Conservation (phyloP, 92 coral and sea anemone genomes). For the Pocillopora meandrina region DNA sequence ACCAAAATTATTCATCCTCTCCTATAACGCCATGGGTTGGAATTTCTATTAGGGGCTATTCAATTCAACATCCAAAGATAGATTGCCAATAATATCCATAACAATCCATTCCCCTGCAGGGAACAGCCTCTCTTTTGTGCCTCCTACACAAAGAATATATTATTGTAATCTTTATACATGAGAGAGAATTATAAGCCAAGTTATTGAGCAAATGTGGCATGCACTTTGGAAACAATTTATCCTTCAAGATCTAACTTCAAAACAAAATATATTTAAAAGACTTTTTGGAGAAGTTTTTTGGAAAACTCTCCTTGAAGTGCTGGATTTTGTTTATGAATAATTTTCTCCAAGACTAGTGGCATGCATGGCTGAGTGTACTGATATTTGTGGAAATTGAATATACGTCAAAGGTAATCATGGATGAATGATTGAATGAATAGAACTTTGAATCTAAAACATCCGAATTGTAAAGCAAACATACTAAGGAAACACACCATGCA, state of each 20-base stretch:
- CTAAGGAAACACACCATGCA: too few relatives aligned
- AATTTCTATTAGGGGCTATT: neutral
- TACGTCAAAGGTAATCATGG: too few relatives aligned
- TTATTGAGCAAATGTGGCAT: too few relatives aligned
- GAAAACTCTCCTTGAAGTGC: too few relatives aligned
- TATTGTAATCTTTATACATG: neutral
- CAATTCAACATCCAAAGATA: constrained; percentile 7
- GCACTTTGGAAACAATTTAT: neutral
- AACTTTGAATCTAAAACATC: too few relatives aligned
- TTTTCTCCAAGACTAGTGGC: too few relatives aligned
- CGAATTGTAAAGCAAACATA: too few relatives aligned
- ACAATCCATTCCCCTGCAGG: constrained; percentile 1
- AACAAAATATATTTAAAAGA: neutral
- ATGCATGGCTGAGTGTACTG: too few relatives aligned
- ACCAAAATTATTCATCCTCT: constrained; percentile 11
- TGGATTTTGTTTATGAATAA: too few relatives aligned
- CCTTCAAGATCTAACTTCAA: neutral
- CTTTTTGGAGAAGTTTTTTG: too few relatives aligned
- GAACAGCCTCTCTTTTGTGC: neutral
- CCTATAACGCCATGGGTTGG: constrained; percentile 6
- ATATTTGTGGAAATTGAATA: too few relatives aligned
- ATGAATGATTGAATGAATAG: too few relatives aligned
- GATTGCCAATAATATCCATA: neutral
- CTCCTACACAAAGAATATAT: constrained; percentile 14
- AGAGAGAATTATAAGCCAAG: neutral